A percentile compares a stretch with the other conserved stretches of the same genome.
These are phyloP conservation scores for Agrilus cyanescens DNA, from an alignment of 2,888 invertebrate species.

Conservation along the genomic window DNA sequence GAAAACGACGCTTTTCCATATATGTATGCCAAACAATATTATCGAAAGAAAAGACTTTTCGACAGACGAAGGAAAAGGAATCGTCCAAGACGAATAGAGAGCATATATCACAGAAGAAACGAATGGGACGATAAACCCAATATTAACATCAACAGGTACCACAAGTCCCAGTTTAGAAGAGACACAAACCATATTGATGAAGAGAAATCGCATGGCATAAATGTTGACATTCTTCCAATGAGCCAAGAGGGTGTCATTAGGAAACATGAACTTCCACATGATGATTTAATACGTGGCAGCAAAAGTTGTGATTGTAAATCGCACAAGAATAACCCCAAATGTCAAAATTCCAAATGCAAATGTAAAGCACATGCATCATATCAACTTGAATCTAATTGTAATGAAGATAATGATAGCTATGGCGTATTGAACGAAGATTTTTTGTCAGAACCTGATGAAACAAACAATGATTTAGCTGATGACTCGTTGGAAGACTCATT, in stretches of 20 bases:
- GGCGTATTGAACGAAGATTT: not conserved
- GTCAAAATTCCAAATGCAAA: not conserved
- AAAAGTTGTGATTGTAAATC: too few species aligned
- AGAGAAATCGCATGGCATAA: too few species aligned
- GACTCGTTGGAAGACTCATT: constrained; percentile 1
- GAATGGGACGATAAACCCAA: not conserved
- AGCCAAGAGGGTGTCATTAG: not conserved
- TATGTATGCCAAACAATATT: constrained; percentile 8
- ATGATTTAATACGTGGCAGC: too few species aligned
- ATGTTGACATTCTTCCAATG: not conserved
- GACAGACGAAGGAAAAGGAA: not conserved
- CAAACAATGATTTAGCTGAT: not conserved
- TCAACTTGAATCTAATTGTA: not conserved
- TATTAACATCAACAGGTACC: not conserved
- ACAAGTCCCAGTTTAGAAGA: not conserved
- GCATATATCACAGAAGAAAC: constrained; percentile 3
- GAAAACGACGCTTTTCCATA: constrained; percentile 18
- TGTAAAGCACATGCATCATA: not conserved
- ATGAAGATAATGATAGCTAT: not conserved
- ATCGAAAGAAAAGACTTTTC: not conserved
- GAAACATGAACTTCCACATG: too few species aligned
- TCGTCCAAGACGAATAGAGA: not conserved
- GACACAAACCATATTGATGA: too few species aligned
- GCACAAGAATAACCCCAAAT: too few species aligned
- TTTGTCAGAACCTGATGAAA: too few species aligned